Base-by-base conservation (phyloP, 2,113 vertebrate genomes). In the Galbula dea region DNA sequence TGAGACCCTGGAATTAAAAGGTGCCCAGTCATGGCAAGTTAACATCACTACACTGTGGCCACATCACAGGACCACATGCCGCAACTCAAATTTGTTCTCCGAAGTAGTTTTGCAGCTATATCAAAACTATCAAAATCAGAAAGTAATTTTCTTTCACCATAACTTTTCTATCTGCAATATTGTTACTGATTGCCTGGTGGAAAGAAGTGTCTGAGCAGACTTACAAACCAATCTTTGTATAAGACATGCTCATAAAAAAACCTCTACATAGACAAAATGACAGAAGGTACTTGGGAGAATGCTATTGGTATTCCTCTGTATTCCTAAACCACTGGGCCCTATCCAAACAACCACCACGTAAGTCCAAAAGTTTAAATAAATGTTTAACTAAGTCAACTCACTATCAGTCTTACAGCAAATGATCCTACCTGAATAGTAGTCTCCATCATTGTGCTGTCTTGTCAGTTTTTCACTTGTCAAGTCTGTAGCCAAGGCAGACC, bases 391-490 rank as follows among this genome's bases (percentile, higher is more conserved):
- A 83, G 27, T 10, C 45, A 66, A 73, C 15, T 62, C 27, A 54
- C 11, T 69, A 45, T 48, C 3, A 93, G 37, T n/a, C 66, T 45
- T 22, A 68, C 3, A 88, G 30, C 34, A 91, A n/a, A 93, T 83
- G 41, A 75, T 52, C 62, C 34, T 89, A 97, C 98, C 97, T 24
- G 97, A 97, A 80, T 96, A 97, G 51, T 95, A 96, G 89, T 98
- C 97, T 13, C 91, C 61, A 34, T 54, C 96, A 88, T 69, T 93
- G 45, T 96, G 73, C 16, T 94, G 82, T 82, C 97, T 96, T 13
- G 97, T 18, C 52, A 94, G 51, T 90, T 98, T 98, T 81, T 97
- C 97, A 32, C 8, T 96, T 84, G 95, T 87, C 46, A 93, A 91
- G 72, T 96, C 96, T 88, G 96, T 81, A 95, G 96, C 65, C 45